Evolutionary conservation across 2,113 vertebrate species (phyloP), one percentile per base, ranked within the genome.

Genomic region (Spermophilus dauricus): DNA sequence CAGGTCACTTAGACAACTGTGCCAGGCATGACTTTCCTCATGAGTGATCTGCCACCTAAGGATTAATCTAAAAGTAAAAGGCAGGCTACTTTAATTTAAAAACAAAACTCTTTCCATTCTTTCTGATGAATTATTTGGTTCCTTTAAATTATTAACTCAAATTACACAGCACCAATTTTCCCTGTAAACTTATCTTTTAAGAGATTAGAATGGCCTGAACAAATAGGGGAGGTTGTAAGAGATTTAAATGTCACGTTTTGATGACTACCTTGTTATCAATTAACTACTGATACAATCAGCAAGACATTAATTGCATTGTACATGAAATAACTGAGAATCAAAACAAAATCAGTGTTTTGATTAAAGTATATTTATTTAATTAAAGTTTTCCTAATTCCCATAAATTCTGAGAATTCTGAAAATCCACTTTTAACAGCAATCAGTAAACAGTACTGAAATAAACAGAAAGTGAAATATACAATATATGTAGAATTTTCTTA

Each of bases 41-140:
- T 32, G n/a, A 76, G 37, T 53, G 48, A 73, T 18, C 8, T 63
- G 18, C 12, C 13, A 63, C 28, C 58, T 32, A 78, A 81, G 32
- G 94, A 77, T 78, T 58, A 94, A 34, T 81, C 92, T 30, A 93
- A 88, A 82, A 26, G 5, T 87, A 61, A 32, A 16, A 67, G 37
- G 6, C n/a, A 77, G 8, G 14, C 32, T 45, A 75, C 13, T 9
- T 93, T 82, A 28, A n/a, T 89, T 91, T 88, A 80, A 76, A 92
- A 94, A 65, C 8, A 87, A 89, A 81, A 89, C 2, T 11, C 37
- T 94, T 2, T 16, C 34, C 53, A 56, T 63, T 84, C 17, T 34
- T 94, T 77, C 11, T 75, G 67, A 89, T 37, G 32, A 88, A 81
- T 95, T 3, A 13, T 72, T 53, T 34, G 20, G n/a, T 89, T 92